Base-by-base conservation (phyloP, 2,888 invertebrate genomes). In the Hirtodrosophila cameraria region DNA sequence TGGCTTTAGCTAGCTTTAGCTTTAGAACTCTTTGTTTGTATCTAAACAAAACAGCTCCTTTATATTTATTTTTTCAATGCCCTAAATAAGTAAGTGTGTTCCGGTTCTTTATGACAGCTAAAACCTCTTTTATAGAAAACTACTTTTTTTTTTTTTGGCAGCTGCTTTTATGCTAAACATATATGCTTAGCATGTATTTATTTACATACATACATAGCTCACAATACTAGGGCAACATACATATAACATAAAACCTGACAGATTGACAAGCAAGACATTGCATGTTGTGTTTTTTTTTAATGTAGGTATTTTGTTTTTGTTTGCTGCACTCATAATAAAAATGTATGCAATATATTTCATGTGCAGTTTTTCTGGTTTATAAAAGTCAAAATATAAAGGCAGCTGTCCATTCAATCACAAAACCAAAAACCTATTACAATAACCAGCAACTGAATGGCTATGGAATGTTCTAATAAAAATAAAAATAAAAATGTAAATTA, bases 101-200 rank as follows among this genome's bases (percentile, higher is more conserved):
- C 42, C 42, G 38, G 35, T 33, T 48, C 53, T 39, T 38, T 48
- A 28, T 69, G 72, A 71, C 48, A 41, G 72, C 54, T 31, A 55
- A 64, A n/a, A 33, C 18, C 53, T 50, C 35, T 62, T 60, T 58
- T 63, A 71, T 58, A 68, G n/a, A n/a, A n/a, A 74, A 68, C 54
- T 63, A 48, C 46, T 39, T 46, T 48, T 42, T 39, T 7, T 11
- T 45, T 57, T 62, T 54, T 67, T 46, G 55, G 48, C 54, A 58
- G 46, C 5, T 36, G 39, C 52, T 38, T 55, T 36, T 16, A 11
- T 15, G 13, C 48, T 27, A 20, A 20, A 20, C 2, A 20, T 3
- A 18, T 33, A 27, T 33, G 16, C 30, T 11, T 31, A 39, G 16
- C 30, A 13, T 31, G 12, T 16, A 31, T 38, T 33, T 55, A 60